Base-by-base conservation (phyloP, 2,888 invertebrate species). In the Balanococcus diminutus region DNA sequence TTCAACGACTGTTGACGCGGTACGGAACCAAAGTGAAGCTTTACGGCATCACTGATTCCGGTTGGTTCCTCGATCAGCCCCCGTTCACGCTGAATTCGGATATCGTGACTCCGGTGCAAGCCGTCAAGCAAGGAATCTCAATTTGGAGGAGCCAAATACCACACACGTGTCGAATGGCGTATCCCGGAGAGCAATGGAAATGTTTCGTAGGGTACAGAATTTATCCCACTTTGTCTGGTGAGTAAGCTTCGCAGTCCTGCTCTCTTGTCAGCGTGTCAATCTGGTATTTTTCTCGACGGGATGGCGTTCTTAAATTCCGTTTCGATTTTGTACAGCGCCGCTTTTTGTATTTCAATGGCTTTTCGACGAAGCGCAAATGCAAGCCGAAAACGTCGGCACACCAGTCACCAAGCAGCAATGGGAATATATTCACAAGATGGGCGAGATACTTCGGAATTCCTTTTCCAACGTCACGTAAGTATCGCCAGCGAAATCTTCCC, bases 301-400 rank as follows among this genome's bases (percentile, higher is more conserved):
- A 36, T 36, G 4, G 3, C n/a, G 46, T 14, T 42, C 42, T 11
- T 1, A 42, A 25, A 61, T 85, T 25, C 19, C 2, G 31, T 25
- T 42, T 19, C 39, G 19, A 9, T 22, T 32, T 4, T 31, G 16
- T 42, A 67, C 90, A 93, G 97, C 96, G 83, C 96, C 97, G 0
- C 92, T 98, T 32, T 98, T 98, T 90, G 94, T 98, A 31, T 96
- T 98, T 90, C 98, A 98, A 92, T 97, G 97, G 93, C 92, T 98
- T 82, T 98, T 97, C 90, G 98, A 98, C 90, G 97, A 97, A 89
- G 97, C 97, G 2, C 98, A 98, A 91, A 94, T 98, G 92, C 94
- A 95, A 39, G 96, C 96, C 0, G 96, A 97, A 90, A 97, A 97
- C 88, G 96, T 98, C 1, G 95, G 96, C 0, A 94, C 96, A 0